phyloP scores from a whole-genome alignment of 2,797 vertebrate species.

The Microhierax caerulescens region DNA sequence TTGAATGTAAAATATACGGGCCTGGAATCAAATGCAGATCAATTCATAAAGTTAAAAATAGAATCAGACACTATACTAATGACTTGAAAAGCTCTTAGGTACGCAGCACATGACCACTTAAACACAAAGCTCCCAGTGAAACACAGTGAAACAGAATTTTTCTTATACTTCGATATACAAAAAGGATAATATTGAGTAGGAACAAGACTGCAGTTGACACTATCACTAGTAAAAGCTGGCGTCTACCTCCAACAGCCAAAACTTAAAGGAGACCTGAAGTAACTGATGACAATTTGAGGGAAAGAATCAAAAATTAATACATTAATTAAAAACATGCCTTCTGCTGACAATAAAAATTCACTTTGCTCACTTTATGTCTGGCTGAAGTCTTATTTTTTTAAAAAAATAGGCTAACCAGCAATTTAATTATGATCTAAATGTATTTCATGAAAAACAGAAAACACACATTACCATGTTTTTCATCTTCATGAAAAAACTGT shows the following conservation, averaged over 20 bases:
- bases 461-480: not conserved
- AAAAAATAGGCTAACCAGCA: not conserved
- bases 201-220: not conserved
- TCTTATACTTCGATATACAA: not conserved
- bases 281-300: not conserved
- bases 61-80: not conserved
- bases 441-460: not conserved
- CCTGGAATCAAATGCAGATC: not conserved
- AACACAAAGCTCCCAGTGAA: not conserved
- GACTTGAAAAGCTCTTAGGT: not conserved
- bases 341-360: not conserved
- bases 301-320: not conserved
- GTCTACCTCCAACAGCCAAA: not conserved
- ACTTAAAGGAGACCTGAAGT: not conserved
- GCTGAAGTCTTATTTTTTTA: not conserved
- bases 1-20: not conserved
- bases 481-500: not conserved
- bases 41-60: not conserved
- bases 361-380: not conserved
- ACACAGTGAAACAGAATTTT: not conserved
- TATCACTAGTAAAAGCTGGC: not conserved
- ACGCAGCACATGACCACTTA: not conserved
- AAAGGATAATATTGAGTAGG: not conserved
- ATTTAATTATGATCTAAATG: not conserved
- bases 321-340: not conserved